Evolutionary conservation across 2,888 invertebrate genomes (phyloP), one percentile per base, ranked within the genome.

Genomic region (Cheilosia urbana): DNA sequence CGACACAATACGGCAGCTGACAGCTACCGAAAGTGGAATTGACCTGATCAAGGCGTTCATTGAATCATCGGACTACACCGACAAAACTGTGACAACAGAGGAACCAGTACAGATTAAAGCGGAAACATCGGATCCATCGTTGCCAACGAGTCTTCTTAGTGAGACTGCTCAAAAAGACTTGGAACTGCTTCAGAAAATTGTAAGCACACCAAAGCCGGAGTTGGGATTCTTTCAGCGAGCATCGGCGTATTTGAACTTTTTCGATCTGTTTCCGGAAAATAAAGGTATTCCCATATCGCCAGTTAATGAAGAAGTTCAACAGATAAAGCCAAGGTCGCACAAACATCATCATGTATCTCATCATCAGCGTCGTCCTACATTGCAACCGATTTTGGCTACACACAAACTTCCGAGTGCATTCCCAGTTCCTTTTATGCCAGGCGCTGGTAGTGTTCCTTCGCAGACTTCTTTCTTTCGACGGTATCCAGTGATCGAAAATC

Each of bases 21-120:
- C 89, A 0, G 78, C 89, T 19, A 89, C 89, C 21, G 90, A 90
- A 5, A 89, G 89, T 58, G 91, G 91, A 7, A 88, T 91, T 2
- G 89, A 89, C 0, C 58, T 91, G 19, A 88, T 91, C 81, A 91
- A 90, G 53, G 88, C 90, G 3, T 91, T 90, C 24, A 88, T 90
- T 17, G 89, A 89, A 66, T 88, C 90, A 0, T 63, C 89, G 2
- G 90, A 90, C 58, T 89, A 89, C 63, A 89, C 88, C 0, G 88
- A 88, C 53, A 58, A 17, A 3, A 72, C 77, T 3, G 72, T 17
- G 11, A 62, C 24, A 7, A 45, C 11, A 1, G 37, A 62, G 7
- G 49, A 66, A 2, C 11, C 27, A 17, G 11, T 42, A 11, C 49
- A 13, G 40, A 34, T 11, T 0, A 73, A 79, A 65, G 63, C 51